Evolutionary conservation across 1,140 invertebrate species (phyloP).

Genomic region (Gerris buenoi): DNA sequence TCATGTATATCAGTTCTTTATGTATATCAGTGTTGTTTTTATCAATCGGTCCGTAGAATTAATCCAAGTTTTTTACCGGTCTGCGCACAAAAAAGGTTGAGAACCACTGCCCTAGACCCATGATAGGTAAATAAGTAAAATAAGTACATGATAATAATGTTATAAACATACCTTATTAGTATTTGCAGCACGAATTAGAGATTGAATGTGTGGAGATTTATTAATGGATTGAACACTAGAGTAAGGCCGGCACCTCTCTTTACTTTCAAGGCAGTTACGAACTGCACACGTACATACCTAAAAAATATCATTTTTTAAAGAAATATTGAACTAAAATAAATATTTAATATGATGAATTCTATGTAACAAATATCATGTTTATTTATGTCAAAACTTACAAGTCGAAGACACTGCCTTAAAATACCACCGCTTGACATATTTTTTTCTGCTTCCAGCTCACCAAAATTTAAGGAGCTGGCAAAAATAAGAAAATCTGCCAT

Average conservation of each 20-base stretch:
- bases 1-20: too few relatives aligned
- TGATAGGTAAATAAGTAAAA: too few relatives aligned
- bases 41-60: too few relatives aligned
- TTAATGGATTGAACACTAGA: constrained; percentile 32
- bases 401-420: constrained; percentile 81
- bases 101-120: too few relatives aligned
- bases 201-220: constrained; percentile 59
- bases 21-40: too few relatives aligned
- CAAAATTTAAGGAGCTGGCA: constrained; percentile 91
- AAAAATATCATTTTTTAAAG: constrained; percentile 19
- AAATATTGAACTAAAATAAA: too few relatives aligned
- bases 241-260: constrained; percentile 65
- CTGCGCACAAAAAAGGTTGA: too few relatives aligned
- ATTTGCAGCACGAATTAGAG: constrained; percentile 67
- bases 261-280: constrained; percentile 93
- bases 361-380: too few relatives aligned
- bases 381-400: constrained; percentile 68
- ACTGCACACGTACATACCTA: constrained; percentile 95
- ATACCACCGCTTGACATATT: constrained; percentile 99
- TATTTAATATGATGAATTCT: too few relatives aligned
- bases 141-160: too few relatives aligned
- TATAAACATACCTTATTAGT: constrained; percentile 62
- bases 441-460: constrained; percentile 95
- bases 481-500: constrained; percentile 98
- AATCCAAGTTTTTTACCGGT: too few relatives aligned